Conservation (phyloP, 1,140 invertebrate species). For the Rhizoglyphus robini region DNA sequence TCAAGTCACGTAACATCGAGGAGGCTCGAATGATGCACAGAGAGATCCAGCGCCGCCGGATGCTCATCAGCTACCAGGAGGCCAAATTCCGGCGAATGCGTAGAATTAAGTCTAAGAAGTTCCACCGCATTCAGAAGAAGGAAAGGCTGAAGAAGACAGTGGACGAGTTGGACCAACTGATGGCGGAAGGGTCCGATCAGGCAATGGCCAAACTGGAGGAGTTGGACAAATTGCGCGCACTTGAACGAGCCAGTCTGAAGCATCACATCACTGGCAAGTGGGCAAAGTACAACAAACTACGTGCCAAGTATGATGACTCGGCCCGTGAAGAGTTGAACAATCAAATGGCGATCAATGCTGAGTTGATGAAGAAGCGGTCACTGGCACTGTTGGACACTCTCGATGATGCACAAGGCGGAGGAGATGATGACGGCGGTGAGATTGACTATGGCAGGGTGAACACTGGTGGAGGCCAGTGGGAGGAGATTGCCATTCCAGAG, state of each 20-base stretch:
- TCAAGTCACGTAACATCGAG: slow-evolving; percentile 51
- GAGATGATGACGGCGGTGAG: slow-evolving; percentile 24
- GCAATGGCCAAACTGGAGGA: slow-evolving; percentile 70
- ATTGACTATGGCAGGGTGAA: not conserved
- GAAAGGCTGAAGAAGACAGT: slow-evolving; percentile 70
- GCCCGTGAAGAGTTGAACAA: slow-evolving; percentile 69
- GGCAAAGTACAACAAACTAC: slow-evolving; percentile 67
- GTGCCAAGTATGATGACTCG: slow-evolving; percentile 82
- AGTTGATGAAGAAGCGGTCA: slow-evolving; percentile 58
- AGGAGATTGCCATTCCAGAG: not conserved
- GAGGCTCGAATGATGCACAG: slow-evolving; percentile 59
- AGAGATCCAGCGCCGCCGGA: slow-evolving; percentile 61
- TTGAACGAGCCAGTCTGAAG: slow-evolving; percentile 75
- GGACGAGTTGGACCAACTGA: slow-evolving; percentile 57
- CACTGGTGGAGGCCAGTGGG: too few species aligned
- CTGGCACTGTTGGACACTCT: slow-evolving; percentile 31
- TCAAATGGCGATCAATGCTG: slow-evolving; percentile 64
- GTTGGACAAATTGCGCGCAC: slow-evolving; percentile 63
- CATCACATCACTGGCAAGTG: slow-evolving; percentile 92
- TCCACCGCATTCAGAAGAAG: slow-evolving; percentile 58
- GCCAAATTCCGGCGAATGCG: slow-evolving; percentile 42
- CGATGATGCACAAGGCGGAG: slow-evolving; percentile 16
- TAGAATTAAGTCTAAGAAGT: slow-evolving; percentile 53
- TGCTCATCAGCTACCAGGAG: slow-evolving; percentile 50
- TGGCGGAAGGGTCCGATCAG: slow-evolving; percentile 39